Evolutionary conservation across 2,113 vertebrate genomes (phyloP).

Genomic region (Plecotus auritus): DNA sequence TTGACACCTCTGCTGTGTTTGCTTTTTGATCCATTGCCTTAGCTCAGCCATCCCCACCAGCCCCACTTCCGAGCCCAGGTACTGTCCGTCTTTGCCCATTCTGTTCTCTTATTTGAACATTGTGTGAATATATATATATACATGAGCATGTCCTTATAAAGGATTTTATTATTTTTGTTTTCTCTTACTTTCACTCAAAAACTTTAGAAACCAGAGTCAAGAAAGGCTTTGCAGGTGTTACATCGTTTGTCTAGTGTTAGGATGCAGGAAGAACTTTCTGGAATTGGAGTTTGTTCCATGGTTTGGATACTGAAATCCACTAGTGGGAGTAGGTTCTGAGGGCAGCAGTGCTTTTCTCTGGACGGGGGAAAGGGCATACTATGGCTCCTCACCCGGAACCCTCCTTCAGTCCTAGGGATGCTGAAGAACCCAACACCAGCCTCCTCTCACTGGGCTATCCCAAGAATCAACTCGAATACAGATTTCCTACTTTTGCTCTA

Average conservation of each 20-base stretch:
- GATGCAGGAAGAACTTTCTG: background rate
- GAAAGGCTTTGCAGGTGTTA: background rate
- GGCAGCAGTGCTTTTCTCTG: background rate
- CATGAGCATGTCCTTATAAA: background rate
- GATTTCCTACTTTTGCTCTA: background rate
- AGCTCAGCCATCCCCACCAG: background rate
- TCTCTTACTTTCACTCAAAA: background rate
- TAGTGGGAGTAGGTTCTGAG: background rate
- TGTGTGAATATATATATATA: background rate
- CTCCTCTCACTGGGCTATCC: background rate
- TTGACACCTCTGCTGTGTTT: background rate
- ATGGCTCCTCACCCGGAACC: rapidly evolving
- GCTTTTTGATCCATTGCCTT: background rate
- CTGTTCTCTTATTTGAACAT: background rate
- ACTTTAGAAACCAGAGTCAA: background rate
- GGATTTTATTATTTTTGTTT: background rate
- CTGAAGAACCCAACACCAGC: background rate
- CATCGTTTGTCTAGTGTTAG: background rate
- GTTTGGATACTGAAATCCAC: background rate
- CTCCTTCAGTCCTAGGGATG: background rate
- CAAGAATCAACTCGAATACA: background rate
- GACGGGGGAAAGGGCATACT: no score
- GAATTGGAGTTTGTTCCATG: background rate
- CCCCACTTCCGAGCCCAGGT: background rate
- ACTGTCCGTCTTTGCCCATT: background rate